Conservation (phyloP, 2,797 vertebrate genomes). For the Parauchenoglanis punctatus region DNA sequence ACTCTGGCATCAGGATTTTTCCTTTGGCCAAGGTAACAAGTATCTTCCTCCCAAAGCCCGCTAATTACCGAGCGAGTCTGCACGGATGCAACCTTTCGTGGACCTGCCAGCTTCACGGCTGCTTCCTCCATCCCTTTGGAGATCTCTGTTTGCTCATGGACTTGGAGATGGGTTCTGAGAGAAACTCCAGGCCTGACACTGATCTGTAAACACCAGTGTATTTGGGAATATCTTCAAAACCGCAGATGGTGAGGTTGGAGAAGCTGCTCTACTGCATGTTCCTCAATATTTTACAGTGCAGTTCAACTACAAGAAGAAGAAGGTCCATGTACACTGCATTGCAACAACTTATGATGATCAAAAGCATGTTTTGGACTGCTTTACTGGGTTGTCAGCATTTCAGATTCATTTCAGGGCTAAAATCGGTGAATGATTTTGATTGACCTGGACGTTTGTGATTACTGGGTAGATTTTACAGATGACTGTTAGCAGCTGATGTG, state of each 20-base stretch:
- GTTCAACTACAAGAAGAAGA: background rate
- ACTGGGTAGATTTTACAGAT: background rate
- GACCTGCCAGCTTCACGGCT: conserved; percentile 46
- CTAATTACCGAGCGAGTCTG: conserved; percentile 51
- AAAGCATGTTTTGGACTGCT: background rate
- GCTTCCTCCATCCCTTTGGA: conserved; percentile 41
- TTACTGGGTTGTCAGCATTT: background rate
- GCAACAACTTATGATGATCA: background rate
- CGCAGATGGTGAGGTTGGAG: conserved; percentile 18
- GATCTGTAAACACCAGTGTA: conserved; percentile 39
- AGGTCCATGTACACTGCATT: background rate
- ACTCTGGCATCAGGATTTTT: conserved; percentile 29
- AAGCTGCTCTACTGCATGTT: background rate
- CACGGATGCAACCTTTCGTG: conserved; percentile 44
- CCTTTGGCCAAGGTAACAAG: conserved; percentile 1
- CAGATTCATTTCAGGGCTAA: background rate
- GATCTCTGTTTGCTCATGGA: conserved; percentile 43
- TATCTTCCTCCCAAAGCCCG: conserved; percentile 25
- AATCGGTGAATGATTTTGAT: background rate
- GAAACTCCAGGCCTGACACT: conserved; percentile 28
- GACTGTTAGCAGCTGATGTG: no score
- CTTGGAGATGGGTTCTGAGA: background rate
- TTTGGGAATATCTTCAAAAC: background rate
- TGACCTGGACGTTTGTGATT: background rate
- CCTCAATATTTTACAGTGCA: background rate